Evolutionary conservation across 2,113 vertebrate genomes (phyloP).

Genomic region (Puffinus mauretanicus): DNA sequence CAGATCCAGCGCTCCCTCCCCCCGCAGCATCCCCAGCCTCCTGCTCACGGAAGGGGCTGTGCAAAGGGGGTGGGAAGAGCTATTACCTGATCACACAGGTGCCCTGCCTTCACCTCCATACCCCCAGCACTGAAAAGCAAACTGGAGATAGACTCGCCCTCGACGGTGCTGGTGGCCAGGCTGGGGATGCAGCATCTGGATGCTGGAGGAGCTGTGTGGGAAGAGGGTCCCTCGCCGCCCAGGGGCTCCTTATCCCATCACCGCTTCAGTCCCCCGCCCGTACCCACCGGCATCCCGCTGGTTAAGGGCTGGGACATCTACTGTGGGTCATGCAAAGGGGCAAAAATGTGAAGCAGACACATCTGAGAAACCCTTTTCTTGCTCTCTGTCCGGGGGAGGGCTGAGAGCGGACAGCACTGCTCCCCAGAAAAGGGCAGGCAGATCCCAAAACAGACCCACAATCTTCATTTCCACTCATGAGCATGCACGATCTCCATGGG

Average conservation of each 20-base stretch:
- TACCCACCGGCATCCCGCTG: not conserved
- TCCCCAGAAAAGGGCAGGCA: too few relatives aligned
- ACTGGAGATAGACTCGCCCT: not conserved
- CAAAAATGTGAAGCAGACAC: not conserved
- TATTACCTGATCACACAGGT: not conserved
- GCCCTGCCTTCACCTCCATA: not conserved
- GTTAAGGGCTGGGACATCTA: not conserved
- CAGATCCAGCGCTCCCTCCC: not conserved
- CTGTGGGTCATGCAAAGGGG: not conserved
- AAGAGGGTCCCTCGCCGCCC: not conserved
- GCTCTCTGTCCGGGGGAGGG: not conserved
- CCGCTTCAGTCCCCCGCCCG: rapidly evolving
- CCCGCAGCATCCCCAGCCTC: not conserved
- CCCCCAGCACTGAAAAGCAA: not conserved
- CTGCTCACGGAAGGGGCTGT: not conserved
- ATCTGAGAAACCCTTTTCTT: not conserved
- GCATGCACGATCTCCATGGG: rapidly evolving
- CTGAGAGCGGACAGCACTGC: rapidly evolving
- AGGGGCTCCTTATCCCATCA: not conserved
- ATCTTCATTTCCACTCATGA: not conserved
- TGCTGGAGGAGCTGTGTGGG: not conserved
- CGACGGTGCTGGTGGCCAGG: rapidly evolving
- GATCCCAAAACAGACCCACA: not conserved
- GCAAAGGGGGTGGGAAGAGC: not conserved
- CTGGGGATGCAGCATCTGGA: not conserved